These are phyloP conservation scores for Nymphicus hollandicus DNA, from an alignment of 2,113 vertebrate genomes.

Conservation along the genomic window DNA sequence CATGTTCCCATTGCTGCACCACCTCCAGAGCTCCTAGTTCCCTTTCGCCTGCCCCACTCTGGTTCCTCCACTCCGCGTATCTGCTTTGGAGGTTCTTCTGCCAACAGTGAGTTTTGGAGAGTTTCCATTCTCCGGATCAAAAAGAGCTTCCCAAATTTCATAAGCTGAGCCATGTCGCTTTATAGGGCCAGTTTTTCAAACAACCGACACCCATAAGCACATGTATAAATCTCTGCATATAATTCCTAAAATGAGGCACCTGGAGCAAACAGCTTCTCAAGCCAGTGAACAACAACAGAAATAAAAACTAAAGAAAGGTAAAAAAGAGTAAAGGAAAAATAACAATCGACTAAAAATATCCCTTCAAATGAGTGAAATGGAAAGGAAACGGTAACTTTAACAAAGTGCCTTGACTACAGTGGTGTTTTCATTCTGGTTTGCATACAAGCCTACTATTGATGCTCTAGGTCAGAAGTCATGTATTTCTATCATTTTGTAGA, in stretches of 20 bases:
- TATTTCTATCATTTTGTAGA: neutral
- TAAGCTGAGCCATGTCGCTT: neutral
- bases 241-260: neutral
- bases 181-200: neutral
- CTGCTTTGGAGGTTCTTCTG: neutral
- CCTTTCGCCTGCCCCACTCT: neutral
- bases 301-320: neutral
- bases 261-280: neutral
- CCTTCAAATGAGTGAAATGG: neutral
- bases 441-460: neutral
- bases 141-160: neutral
- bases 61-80: neutral
- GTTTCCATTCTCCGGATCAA: neutral
- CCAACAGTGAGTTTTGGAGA: neutral
- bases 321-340: neutral
- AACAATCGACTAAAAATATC: neutral
- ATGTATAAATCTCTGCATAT: neutral
- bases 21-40: neutral
- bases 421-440: neutral
- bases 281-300: neutral
- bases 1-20: rapidly evolving
- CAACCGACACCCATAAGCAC: neutral
- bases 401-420: neutral
- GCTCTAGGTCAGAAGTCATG: neutral
- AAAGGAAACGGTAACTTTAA: neutral